Evolutionary conservation across 2,797 vertebrate genomes (phyloP).

Genomic region (Falco columbarius): DNA sequence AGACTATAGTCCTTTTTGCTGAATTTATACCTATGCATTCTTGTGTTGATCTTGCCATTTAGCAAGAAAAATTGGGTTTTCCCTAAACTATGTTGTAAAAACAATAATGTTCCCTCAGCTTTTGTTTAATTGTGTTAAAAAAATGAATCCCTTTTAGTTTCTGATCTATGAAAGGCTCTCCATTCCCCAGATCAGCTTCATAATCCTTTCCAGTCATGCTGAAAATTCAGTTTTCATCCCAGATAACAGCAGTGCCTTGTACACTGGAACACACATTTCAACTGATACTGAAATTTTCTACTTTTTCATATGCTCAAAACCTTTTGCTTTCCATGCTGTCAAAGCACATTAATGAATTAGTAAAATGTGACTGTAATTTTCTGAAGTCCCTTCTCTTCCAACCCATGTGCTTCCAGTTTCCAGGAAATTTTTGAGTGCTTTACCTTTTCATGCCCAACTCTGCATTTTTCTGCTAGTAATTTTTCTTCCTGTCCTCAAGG

Average conservation of each 20-base stretch:
- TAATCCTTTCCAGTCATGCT: neutral
- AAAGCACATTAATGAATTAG: neutral
- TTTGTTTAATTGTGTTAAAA: neutral
- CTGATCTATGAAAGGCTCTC: neutral
- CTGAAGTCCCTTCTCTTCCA: neutral
- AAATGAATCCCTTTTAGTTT: neutral
- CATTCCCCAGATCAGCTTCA: neutral
- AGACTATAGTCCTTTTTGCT: neutral
- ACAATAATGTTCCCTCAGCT: neutral
- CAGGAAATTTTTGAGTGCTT: neutral
- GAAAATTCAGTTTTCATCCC: neutral
- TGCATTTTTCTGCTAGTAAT: neutral
- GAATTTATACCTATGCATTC: neutral
- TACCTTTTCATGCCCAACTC: neutral
- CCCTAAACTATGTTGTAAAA: neutral
- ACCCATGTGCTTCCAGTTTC: neutral
- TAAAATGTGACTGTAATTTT: neutral
- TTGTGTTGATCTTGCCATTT: neutral
- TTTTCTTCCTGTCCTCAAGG: neutral
- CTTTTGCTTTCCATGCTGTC: neutral
- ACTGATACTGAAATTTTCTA: neutral
- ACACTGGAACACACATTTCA: neutral
- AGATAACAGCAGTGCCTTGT: neutral
- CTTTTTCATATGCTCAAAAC: neutral
- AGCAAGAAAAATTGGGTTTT: neutral